Evolutionary conservation across 1,140 invertebrate genomes (phyloP).

Genomic region (Sitophilus oryzae): DNA sequence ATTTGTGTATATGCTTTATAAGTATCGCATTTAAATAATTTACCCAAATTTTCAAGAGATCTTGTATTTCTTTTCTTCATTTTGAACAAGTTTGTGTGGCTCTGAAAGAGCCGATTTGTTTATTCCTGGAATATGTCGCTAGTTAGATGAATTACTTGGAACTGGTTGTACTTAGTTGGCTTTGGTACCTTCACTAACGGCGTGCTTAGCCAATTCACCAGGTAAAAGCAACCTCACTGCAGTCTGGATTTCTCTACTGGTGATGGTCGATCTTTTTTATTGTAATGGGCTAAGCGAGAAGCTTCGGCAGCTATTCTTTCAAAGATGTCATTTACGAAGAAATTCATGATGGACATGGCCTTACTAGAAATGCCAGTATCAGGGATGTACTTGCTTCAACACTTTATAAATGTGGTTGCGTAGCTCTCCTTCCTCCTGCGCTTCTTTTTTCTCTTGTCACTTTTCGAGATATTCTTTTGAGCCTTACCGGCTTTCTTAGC

Average conservation of each 20-base stretch:
- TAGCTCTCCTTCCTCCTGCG: conserved; percentile 60
- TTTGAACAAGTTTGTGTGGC: too few species aligned
- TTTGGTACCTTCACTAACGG: conserved; percentile 59
- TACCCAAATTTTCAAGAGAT: too few species aligned
- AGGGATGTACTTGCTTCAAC: conserved; percentile 63
- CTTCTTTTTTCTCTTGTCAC: conserved; percentile 51
- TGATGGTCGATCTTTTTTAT: conserved; percentile 61
- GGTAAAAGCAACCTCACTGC: conserved; percentile 52
- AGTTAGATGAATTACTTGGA: too few species aligned
- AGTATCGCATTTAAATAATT: too few species aligned
- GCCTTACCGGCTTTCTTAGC: conserved; percentile 53
- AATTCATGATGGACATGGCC: conserved; percentile 56
- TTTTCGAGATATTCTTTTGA: conserved; percentile 51
- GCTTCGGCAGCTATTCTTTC: conserved; percentile 65
- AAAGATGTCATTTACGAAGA: conserved; percentile 56
- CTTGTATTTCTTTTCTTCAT: too few species aligned
- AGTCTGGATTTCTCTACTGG: conserved; percentile 51
- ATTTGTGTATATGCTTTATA: too few species aligned
- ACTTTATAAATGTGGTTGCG: conserved; percentile 64
- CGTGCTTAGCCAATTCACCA: conserved; percentile 54
- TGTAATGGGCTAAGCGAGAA: conserved; percentile 63
- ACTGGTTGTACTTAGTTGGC: conserved; percentile 54
- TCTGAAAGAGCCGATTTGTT: too few species aligned
- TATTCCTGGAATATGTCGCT: too few species aligned
- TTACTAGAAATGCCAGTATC: conserved; percentile 61